Percentiles rank a stretch among this genome's conserved stretches.
Evolutionary conservation across 2,888 invertebrate genomes (phyloP).

Genomic region (Tortrix viridana): DNA sequence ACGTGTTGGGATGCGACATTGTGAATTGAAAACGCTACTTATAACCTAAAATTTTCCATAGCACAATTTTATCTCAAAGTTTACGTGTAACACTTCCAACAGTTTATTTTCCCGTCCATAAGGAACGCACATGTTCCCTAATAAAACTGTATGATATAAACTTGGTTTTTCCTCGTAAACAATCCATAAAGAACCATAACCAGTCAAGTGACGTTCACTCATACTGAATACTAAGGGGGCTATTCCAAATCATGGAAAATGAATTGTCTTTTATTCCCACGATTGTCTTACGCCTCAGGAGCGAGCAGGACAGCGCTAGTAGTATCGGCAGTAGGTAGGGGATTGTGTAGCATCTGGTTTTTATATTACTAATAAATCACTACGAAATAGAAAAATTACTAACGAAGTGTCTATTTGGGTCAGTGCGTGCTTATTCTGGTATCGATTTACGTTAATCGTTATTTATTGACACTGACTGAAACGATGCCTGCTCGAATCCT

Average conservation of each 20-base stretch:
- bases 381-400: slow-evolving; percentile 62
- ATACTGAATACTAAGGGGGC: slow-evolving; percentile 45
- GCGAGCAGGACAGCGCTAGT: not conserved
- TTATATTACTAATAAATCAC: slow-evolving; percentile 77
- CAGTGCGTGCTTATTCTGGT: slow-evolving; percentile 52
- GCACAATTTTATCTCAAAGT: not conserved
- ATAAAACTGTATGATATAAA: slow-evolving; percentile 28
- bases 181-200: slow-evolving; percentile 56
- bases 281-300: not conserved
- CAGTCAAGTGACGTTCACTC: slow-evolving; percentile 62
- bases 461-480: slow-evolving; percentile 13
- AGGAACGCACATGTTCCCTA: slow-evolving; percentile 40
- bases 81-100: slow-evolving; percentile 7
- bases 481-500: not conserved
- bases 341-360: slow-evolving; percentile 69
- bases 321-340: slow-evolving; percentile 9
- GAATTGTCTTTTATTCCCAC: not conserved
- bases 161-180: slow-evolving; percentile 49
- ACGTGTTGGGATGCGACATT: too few relatives aligned
- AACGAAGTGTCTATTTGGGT: slow-evolving; percentile 68
- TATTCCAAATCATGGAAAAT: not conserved
- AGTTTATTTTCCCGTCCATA: slow-evolving; percentile 12
- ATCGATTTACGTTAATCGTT: slow-evolving; percentile 10
- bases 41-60: not conserved
- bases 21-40: not conserved